phyloP scores from a whole-genome alignment of 1,140 invertebrate genomes.

The Nymphalis io region DNA sequence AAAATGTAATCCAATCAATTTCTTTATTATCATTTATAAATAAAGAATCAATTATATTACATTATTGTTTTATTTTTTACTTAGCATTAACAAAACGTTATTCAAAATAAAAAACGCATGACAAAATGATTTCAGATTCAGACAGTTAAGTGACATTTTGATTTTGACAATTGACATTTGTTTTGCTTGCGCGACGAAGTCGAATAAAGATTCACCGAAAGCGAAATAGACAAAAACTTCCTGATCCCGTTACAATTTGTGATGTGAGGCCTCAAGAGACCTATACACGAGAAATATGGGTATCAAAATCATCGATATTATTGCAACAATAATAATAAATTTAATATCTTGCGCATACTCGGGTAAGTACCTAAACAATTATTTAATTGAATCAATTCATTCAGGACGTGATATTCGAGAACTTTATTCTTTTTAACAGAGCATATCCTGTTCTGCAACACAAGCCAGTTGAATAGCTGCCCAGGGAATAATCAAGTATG shows the following conservation, averaged over 20 bases:
- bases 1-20: no score
- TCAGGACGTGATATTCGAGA: slow-evolving; percentile 58
- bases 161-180: slow-evolving; percentile 45
- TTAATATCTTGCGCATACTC: slow-evolving; percentile 58
- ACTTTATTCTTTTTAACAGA: slow-evolving; percentile 77
- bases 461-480: slow-evolving; percentile 48
- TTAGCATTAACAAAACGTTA: no score
- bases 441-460: slow-evolving; percentile 73
- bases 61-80: no score
- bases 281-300: slow-evolving; percentile 49
- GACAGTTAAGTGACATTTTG: neutral
- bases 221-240: slow-evolving; percentile 51
- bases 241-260: slow-evolving; percentile 51
- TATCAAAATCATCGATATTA: slow-evolving; percentile 53
- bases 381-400: slow-evolving; percentile 79
- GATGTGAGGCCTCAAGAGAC: slow-evolving; percentile 52
- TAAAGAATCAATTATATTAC: no score
- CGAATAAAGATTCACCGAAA: slow-evolving; percentile 43
- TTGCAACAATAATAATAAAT: slow-evolving; percentile 57
- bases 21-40: no score
- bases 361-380: slow-evolving; percentile 72
- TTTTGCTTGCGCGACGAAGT: slow-evolving; percentile 51
- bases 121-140: no score
- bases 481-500: slow-evolving; percentile 59
- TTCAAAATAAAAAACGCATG: no score